Percentiles rank a stretch among this genome's conserved stretches.
These are phyloP conservation scores for Tinamus major DNA, from an alignment of 2,797 vertebrate species.

Conservation along the genomic window DNA sequence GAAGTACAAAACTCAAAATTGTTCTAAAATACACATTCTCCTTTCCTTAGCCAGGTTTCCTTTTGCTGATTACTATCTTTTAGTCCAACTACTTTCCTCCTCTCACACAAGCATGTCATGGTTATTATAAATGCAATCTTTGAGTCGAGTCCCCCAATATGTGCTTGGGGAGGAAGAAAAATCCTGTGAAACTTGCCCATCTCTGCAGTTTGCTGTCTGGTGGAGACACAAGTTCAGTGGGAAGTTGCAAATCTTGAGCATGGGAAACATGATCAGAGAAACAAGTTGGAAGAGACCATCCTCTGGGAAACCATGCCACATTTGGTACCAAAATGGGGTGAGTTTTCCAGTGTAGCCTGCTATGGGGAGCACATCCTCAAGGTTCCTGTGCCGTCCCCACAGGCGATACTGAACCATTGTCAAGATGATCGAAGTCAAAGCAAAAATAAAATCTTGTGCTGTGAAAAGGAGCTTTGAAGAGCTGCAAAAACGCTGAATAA, in stretches of 20 bases:
- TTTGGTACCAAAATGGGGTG: background rate
- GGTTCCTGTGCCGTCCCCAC: background rate
- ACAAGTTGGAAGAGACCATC: background rate
- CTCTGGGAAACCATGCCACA: background rate
- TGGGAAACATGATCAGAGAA: background rate
- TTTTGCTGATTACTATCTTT: background rate
- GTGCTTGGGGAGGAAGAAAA: background rate
- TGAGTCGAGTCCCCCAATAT: rapidly evolving
- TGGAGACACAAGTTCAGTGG: background rate
- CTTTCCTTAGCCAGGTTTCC: background rate
- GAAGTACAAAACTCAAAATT: background rate
- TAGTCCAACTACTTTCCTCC: background rate
- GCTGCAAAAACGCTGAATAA: background rate
- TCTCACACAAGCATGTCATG: background rate
- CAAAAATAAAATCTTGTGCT: background rate
- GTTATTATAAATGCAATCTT: background rate
- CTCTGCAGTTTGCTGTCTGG: background rate
- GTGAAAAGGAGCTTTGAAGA: background rate
- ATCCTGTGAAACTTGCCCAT: background rate
- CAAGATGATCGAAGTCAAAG: background rate
- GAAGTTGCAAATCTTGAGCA: background rate
- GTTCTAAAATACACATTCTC: background rate
- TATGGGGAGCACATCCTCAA: background rate
- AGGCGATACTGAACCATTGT: background rate
- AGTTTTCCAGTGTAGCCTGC: background rate